These are phyloP conservation scores for Eupithecia subumbrata DNA, from an alignment of 2,888 invertebrate genomes.

Conservation along the genomic window DNA sequence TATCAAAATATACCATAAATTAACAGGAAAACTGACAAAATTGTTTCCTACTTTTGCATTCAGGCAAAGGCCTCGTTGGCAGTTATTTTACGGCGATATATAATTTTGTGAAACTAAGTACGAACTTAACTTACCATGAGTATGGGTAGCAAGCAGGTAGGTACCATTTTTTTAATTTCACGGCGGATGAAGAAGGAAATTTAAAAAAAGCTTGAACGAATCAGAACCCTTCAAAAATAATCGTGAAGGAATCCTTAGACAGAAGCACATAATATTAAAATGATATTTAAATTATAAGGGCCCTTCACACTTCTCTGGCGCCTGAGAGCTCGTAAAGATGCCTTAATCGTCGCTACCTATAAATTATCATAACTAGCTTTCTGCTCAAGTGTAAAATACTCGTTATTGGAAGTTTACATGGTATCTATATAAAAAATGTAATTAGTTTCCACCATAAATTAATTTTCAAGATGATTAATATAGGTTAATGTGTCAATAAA, in stretches of 20 bases:
- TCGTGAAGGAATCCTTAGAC: neutral
- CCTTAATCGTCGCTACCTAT: neutral
- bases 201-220: too few relatives aligned
- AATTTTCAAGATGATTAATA: neutral
- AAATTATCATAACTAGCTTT: conserved; percentile 3
- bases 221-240: neutral
- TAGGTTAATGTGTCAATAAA: neutral
- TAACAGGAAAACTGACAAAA: too few relatives aligned
- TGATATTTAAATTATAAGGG: neutral
- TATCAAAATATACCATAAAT: too few relatives aligned
- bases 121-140: too few relatives aligned
- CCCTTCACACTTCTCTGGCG: neutral
- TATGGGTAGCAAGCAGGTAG: too few relatives aligned
- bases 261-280: neutral
- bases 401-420: neutral
- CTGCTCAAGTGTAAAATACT: neutral
- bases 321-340: neutral
- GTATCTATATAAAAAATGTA: neutral
- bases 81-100: too few relatives aligned
- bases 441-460: neutral
- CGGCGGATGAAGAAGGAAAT: too few relatives aligned
- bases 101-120: too few relatives aligned
- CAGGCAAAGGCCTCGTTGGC: too few relatives aligned
- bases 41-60: too few relatives aligned
- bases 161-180: too few relatives aligned